Conservation (phyloP, 23 tunicate species). For the Oikopleura vanhoeffeni region DNA sequence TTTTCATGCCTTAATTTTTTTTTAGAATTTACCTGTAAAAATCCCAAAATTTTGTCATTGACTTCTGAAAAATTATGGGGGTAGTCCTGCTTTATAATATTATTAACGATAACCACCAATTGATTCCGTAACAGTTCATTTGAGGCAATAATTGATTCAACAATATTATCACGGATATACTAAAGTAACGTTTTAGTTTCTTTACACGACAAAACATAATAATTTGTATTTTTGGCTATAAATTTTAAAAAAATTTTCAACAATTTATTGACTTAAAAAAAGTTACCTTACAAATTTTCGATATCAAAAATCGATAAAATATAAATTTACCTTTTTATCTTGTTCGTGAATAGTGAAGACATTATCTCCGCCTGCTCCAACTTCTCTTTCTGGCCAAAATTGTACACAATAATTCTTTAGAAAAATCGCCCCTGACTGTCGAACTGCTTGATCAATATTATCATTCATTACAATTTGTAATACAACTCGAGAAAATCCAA, state of each 20-base stretch:
- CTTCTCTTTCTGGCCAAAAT: conserved; percentile 37
- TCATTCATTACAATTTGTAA: conserved; percentile 63
- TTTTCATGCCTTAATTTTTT: too few relatives aligned
- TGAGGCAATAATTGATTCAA: conserved; percentile 51
- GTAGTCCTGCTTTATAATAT: conserved; percentile 62
- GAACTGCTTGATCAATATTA: conserved; percentile 43
- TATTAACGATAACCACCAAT: conserved; percentile 43
- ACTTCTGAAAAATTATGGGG: conserved; percentile 79
- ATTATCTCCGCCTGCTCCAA: conserved; percentile 32
- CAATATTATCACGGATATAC: conserved; percentile 61
- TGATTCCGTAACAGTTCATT: conserved; percentile 32
- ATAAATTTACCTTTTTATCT: conserved; percentile 24
- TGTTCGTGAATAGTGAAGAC: conserved; percentile 79
- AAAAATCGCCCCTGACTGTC: conserved; percentile 88
- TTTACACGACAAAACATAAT: too few relatives aligned
- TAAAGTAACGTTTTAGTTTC: too few relatives aligned
- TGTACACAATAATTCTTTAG: conserved; percentile 57
- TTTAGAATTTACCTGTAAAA: conserved; percentile 22
- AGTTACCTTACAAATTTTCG: too few relatives aligned
- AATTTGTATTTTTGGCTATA: too few relatives aligned
- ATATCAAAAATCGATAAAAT: too few relatives aligned
- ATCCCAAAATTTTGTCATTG: conserved; percentile 27
- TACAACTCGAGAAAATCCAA: conserved; percentile 57
- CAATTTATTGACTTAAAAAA: too few relatives aligned
- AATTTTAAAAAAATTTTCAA: too few relatives aligned